Evolutionary conservation across 2,888 invertebrate species (phyloP).

Genomic region (Steinernema scapterisci): DNA sequence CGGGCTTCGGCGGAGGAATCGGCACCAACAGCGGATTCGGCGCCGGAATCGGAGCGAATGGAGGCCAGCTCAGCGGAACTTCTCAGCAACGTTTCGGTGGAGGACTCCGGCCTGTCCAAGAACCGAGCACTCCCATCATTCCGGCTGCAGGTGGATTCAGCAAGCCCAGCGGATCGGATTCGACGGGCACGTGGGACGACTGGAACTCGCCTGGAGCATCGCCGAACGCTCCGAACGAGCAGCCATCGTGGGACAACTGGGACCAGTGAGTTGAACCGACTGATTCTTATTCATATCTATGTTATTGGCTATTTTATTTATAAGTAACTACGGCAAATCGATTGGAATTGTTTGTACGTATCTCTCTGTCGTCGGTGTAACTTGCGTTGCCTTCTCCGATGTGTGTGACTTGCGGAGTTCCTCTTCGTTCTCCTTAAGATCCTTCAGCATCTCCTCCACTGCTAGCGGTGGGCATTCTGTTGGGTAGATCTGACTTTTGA

Average conservation of each 20-base stretch:
- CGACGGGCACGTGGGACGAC: too few relatives aligned
- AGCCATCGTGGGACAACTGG: too few relatives aligned
- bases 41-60: neutral
- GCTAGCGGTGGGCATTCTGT: neutral
- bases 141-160: too few relatives aligned
- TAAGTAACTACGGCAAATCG: conserved; percentile 1
- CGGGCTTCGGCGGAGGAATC: neutral
- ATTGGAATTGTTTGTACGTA: conserved; percentile 27
- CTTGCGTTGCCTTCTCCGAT: neutral
- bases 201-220: too few relatives aligned
- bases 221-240: too few relatives aligned
- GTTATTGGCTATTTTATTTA: too few relatives aligned
- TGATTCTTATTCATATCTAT: too few relatives aligned
- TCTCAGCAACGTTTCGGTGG: too few relatives aligned
- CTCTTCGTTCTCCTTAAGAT: conserved; percentile 13
- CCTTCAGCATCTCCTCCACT: conserved; percentile 22
- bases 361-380: neutral
- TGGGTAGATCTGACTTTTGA: neutral
- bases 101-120: too few relatives aligned
- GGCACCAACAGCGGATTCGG: neutral
- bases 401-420: neutral
- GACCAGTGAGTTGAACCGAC: too few relatives aligned
- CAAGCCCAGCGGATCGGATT: too few relatives aligned
- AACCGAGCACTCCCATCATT: too few relatives aligned
- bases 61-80: neutral